Evolutionary conservation across 92 coral and sea anemone species (phyloP), one percentile per base, ranked within the genome.

Genomic region (Porites lobata): DNA sequence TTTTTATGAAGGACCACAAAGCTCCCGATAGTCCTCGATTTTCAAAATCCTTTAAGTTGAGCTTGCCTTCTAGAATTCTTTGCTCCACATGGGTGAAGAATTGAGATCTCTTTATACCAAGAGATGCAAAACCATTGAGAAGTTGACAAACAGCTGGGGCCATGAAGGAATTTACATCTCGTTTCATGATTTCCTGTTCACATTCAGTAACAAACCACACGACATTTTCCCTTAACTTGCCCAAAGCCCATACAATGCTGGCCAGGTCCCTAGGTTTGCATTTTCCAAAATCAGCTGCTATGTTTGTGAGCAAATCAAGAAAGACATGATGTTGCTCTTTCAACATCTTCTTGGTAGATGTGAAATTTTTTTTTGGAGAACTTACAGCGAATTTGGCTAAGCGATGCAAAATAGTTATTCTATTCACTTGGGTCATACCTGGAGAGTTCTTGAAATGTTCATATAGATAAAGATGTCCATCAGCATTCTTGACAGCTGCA

Each of bases 231-330:
- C 65, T 73, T 22, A 84, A 47, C 65, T 84, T 84, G 21, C 87
- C 87, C 63, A 84, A 61, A 11, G 87, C 78, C 87, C 87, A 84
- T 11, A 84, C 62, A 75, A 84, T 84, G 66, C 80, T 84, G 14
- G 87, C 79, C 14, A 84, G 22, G 11, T 84, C 87, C 22, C 87
- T 80, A 9, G 87, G 26, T 17, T 84, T 84, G 74, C 87, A 74
- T 32, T 21, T 74, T 17, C 65, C 53, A 47, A 84, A 65, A 24
- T 74, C 81, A 50, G 64, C 73, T 14, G 63, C 81, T 15, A 84
- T 84, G 26, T 29, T 73, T 24, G 62, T 50, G 1, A 84, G 65
- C 64, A 84, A 51, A 65, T 13, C 24, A 5, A 50, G 19, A 52
- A 84, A 84, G 3, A 84, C 32, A 3, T 65, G 43, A 3, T 72